These are phyloP conservation scores for Leptinotarsa defecta DNA, from an alignment of 1,140 invertebrate species.

Conservation along the genomic window DNA sequence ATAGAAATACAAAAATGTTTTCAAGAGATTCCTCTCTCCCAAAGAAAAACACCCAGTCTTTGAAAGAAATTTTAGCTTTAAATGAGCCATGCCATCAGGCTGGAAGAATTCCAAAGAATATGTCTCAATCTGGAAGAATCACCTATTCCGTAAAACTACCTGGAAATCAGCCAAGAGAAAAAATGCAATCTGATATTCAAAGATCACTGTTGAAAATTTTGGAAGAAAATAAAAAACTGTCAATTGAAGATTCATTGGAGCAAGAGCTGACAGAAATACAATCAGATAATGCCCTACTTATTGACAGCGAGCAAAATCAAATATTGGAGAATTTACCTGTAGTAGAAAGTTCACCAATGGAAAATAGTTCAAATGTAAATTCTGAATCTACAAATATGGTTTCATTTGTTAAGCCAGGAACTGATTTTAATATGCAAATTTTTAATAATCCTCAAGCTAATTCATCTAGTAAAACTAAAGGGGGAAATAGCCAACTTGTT, in stretches of 20 bases:
- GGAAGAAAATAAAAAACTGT: slow-evolving; percentile 17
- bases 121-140: not conserved
- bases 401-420: not conserved
- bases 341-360: too few relatives aligned
- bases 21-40: not conserved
- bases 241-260: slow-evolving; percentile 1
- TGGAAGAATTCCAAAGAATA: not conserved
- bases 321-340: too few relatives aligned
- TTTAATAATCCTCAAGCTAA: not conserved
- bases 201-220: slow-evolving; percentile 9
- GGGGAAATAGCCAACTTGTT: too few relatives aligned
- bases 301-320: not conserved
- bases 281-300: not conserved
- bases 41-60: not conserved
- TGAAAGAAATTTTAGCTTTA: slow-evolving; percentile 2
- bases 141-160: slow-evolving; percentile 21
- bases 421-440: not conserved
- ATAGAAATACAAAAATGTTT: not conserved
- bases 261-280: not conserved
- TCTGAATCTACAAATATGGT: not conserved
- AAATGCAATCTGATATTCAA: slow-evolving; percentile 5
- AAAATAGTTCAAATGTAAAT: not conserved
- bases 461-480: not conserved
- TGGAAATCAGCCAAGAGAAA: not conserved
- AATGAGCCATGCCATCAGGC: not conserved